Percentiles rank a stretch among this genome's conserved stretches.
Conservation (phyloP, 1,140 invertebrate genomes). For the Panulirus ornatus region DNA sequence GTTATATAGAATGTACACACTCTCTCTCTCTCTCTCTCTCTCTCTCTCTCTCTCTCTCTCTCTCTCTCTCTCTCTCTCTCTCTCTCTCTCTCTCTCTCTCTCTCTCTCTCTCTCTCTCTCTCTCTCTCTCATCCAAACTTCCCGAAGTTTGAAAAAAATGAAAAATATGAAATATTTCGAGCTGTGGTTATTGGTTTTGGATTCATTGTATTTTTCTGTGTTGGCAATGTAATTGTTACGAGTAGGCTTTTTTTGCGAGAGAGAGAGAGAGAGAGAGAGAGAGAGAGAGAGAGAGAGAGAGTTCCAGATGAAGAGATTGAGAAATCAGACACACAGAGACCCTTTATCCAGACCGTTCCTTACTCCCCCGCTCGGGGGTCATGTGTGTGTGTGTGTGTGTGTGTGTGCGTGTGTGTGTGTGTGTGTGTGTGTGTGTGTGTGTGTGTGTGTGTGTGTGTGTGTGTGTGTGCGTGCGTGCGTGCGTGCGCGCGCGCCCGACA, state of each 20-base stretch:
- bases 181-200: neutral
- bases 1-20: neutral
- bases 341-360: too few species aligned
- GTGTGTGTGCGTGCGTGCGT: neutral
- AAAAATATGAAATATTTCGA: neutral
- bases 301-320: neutral
- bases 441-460: neutral
- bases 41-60: constrained; percentile 21
- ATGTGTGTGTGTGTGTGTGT: neutral
- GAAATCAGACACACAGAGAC: neutral
- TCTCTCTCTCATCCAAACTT: neutral
- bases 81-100: neutral
- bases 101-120: neutral
- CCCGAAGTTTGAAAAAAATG: neutral
- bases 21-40: neutral
- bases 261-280: neutral
- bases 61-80: constrained; percentile 17
- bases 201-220: neutral
- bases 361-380: too few species aligned
- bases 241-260: neutral
- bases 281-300: neutral
- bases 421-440: constrained; percentile 11
- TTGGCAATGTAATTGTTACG: neutral
- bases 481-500: neutral
- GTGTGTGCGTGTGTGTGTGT: neutral